Evolutionary conservation across 1,140 invertebrate genomes (phyloP).

Genomic region (Aphidius gifuensis): DNA sequence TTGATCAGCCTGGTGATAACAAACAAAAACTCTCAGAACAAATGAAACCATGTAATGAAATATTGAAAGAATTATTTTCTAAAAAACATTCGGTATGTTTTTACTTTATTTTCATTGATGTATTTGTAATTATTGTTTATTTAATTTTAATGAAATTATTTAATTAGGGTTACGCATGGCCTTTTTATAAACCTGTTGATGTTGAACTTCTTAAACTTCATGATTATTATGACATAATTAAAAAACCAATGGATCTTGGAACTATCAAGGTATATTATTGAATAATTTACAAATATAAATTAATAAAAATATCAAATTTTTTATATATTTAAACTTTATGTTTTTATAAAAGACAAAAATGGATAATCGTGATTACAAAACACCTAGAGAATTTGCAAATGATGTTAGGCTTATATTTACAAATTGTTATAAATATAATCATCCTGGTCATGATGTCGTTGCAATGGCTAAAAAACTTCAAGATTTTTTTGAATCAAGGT

Average conservation of each 20-base stretch:
- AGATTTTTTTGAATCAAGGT: conserved; percentile 96
- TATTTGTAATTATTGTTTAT: conserved; percentile 11
- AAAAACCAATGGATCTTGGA: conserved; percentile 98
- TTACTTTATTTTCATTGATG: conserved; percentile 16
- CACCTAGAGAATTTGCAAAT: conserved; percentile 85
- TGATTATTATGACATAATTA: conserved; percentile 99
- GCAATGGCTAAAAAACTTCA: conserved; percentile 95
- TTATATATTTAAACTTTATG: conserved; percentile 3
- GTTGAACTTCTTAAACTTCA: conserved; percentile 89
- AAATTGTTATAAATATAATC: conserved; percentile 99
- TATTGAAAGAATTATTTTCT: conserved; percentile 91
- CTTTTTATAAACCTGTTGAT: conserved; percentile 99
- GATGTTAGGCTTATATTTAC: conserved; percentile 98
- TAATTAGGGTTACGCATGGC: conserved; percentile 90
- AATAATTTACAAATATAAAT: not conserved
- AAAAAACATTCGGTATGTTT: conserved; percentile 89
- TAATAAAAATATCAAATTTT: too few species aligned
- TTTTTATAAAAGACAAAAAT: conserved; percentile 71
- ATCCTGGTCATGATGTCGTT: conserved; percentile 94
- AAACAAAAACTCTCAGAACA: conserved; percentile 75
- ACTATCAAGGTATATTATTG: conserved; percentile 75
- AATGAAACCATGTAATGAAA: conserved; percentile 90
- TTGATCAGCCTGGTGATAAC: too few species aligned
- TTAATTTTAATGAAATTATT: conserved; percentile 24
- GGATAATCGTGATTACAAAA: conserved; percentile 90